These are phyloP conservation scores for Phaonia tiefii DNA, from an alignment of 2,888 invertebrate genomes.

Conservation along the genomic window DNA sequence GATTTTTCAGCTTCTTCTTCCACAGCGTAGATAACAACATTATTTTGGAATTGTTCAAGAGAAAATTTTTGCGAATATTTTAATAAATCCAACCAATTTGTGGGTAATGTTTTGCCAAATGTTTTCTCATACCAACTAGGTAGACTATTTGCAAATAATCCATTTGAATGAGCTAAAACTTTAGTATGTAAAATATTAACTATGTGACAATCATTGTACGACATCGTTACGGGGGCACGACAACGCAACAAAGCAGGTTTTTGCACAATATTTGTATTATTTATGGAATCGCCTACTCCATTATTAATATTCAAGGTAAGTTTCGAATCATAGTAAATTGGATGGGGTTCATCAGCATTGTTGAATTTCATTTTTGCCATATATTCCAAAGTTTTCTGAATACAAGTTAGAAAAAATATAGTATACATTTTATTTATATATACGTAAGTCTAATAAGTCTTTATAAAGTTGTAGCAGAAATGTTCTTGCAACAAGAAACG, in stretches of 20 bases:
- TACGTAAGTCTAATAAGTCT: no score
- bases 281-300: not conserved
- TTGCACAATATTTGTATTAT: not conserved
- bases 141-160: constrained; percentile 47
- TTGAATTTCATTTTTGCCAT: not conserved
- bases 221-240: not conserved
- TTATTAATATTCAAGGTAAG: no score
- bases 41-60: constrained; percentile 46
- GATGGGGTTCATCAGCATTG: not conserved
- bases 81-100: constrained; percentile 43
- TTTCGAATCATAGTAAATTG: not conserved
- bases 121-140: constrained; percentile 51
- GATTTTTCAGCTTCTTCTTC: not conserved
- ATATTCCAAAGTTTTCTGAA: no score
- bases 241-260: no score
- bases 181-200: constrained; percentile 44
- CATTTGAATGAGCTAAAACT: constrained; percentile 44
- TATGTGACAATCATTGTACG: constrained; percentile 18
- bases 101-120: constrained; percentile 32
- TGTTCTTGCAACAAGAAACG: not conserved
- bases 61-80: constrained; percentile 43
- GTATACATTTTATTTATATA: not conserved
- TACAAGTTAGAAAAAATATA: no score
- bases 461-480: not conserved
- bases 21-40: constrained; percentile 38